Base-by-base conservation (phyloP, 2,113 vertebrate species). In the Sphaerodactylus townsendi region DNA sequence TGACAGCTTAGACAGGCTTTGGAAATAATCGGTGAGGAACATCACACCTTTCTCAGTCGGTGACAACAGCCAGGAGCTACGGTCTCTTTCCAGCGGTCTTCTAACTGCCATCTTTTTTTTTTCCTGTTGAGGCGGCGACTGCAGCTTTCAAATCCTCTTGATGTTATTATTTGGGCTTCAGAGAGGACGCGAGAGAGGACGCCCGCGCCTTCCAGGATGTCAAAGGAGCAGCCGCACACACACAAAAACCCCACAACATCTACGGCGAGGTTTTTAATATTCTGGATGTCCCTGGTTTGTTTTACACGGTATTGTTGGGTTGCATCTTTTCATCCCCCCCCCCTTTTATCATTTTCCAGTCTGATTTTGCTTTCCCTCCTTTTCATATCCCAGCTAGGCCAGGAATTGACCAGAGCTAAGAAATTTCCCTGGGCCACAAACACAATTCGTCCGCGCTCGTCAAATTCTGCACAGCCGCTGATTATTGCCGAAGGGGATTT, bases 391-490 rank as follows among this genome's bases (percentile, higher is more conserved):
- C 62, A 93, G 83, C 76, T 83, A 91, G 69, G 77, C 90, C 92
- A 95, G 82, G 68, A 94, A 95, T 89, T 93, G 91, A 93, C 1
- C 2, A 93, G 72, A 93, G 86, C 81, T 85, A 89, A 92, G 84
- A 93, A 85, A 81, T 94, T 74, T 82, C 85, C 78, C 46, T 88
- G 30, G 90, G 88, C 85, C n/a, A 87, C 66, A 53, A 77, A 79
- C 85, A 30, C 53, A 93, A 77, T 93, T 94, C 85, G 62, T 76
- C 86, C 92, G 79, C 83, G 87, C 84, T 94, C 92, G 85, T 93
- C 90, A 95, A 90, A 93, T 93, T 88, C 86, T 85, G 75, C 91
- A 75, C 79, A 86, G 88, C 89, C 90, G 86, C 87, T 89, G 91
- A 92, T 93, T 92, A 89, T 87, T 69, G 85, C 92, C 86, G 28